Percentiles rank a stretch among this genome's conserved stretches.
Evolutionary conservation across 2,797 vertebrate genomes (phyloP).

Genomic region (Esox lucius): DNA sequence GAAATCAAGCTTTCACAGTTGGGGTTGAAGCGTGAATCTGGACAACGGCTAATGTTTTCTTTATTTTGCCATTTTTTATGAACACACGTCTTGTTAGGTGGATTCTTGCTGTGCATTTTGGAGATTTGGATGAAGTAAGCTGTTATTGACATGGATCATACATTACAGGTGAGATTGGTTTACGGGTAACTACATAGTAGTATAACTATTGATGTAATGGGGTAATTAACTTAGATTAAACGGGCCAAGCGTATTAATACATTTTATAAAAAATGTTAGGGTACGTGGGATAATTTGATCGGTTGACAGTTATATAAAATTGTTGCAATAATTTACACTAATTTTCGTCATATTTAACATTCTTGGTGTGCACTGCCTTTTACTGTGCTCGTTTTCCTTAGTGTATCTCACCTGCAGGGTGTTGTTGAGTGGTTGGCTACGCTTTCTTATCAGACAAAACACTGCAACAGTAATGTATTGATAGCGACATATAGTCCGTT

Average conservation of each 20-base stretch:
- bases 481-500: too few relatives aligned
- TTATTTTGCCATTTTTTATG: background rate
- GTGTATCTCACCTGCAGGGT: too few relatives aligned
- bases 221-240: background rate
- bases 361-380: too few relatives aligned
- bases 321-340: too few relatives aligned
- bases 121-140: background rate
- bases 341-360: too few relatives aligned
- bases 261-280: too few relatives aligned
- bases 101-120: background rate
- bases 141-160: background rate
- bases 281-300: too few relatives aligned
- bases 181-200: background rate
- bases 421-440: too few relatives aligned
- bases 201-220: background rate
- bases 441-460: too few relatives aligned
- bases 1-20: background rate
- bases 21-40: background rate
- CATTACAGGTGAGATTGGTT: conserved; percentile 1
- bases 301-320: too few relatives aligned
- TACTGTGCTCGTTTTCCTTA: too few relatives aligned
- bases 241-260: background rate
- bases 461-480: too few relatives aligned
- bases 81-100: background rate
- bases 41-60: background rate